Evolutionary conservation across 37 sponge, comb jelly and placozoan species (phyloP), one percentile per base, ranked within the genome.

Genomic region (Haliclona indistincta): DNA sequence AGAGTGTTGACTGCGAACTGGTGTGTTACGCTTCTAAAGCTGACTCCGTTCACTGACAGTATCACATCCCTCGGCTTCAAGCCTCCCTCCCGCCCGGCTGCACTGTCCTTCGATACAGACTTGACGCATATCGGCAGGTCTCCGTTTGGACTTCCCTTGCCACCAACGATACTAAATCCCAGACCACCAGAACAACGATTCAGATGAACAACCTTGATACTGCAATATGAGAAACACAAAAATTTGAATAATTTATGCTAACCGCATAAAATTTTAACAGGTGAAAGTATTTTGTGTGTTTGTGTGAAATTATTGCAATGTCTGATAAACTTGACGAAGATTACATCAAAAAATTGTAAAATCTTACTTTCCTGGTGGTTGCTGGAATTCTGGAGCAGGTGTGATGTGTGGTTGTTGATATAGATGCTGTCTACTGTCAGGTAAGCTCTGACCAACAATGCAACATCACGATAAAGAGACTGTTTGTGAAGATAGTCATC

Each of bases 131-230:
- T 93, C 33, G 94, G 94, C 6, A 84, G 68, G 56, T 93, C 83
- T 19, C 90, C 91, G 44, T 77, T 80, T 3, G 33, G 56, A 40
- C 82, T 89, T 10, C 86, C 86, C 28, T 74, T 68, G 17, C 94
- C 94, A n/a, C 94, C 94, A 26, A 81, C 91, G 26, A 93, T 88
- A 56, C 71, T 85, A 70, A 93, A 90, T 0, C 94, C 94, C 19
- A 93, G 83, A n/a, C 91, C 91, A 20, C 49, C 45, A 2, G 73
- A 67, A 0, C 94, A 91, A 11, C 77, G 65, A 11, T 42, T 61
- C 17, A 93, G 75, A 20, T 56, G 63, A 32, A 92, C 67, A 3
- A 87, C 60, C 64, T 82, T 68, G 32, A 84, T n/a, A 34, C 81
- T 82, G 61, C 64, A 61, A 23, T 20, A 61, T 61, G 26, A 23